These are phyloP conservation scores for Lamellibrachia luymesi DNA, from an alignment of 1,140 invertebrate genomes.

Conservation along the genomic window DNA sequence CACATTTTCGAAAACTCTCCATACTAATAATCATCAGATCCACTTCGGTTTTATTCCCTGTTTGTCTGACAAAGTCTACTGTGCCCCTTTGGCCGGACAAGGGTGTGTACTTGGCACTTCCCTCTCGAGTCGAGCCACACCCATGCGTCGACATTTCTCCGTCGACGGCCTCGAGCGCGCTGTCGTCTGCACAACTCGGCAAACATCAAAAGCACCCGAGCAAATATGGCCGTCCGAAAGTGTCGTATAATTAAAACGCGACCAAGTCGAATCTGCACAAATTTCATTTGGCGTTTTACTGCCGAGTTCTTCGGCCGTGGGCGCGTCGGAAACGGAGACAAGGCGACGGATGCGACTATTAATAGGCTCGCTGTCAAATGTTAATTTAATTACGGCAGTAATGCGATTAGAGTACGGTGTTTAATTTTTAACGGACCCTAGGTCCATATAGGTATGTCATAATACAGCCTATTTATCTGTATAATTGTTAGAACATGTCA, in stretches of 20 bases:
- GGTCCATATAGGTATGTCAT: neutral
- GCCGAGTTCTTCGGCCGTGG: neutral
- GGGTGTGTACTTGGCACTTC: neutral
- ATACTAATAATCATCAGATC: neutral
- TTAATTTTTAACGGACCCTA: neutral
- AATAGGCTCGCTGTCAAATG: neutral
- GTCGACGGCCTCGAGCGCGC: neutral
- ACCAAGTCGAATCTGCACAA: neutral
- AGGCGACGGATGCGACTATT: neutral
- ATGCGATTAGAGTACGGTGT: neutral
- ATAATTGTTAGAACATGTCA: neutral
- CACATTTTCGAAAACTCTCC: neutral
- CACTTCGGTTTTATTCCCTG: neutral
- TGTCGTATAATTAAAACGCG: neutral
- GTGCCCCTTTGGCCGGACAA: neutral
- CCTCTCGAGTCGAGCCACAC: neutral
- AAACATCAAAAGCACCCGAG: neutral
- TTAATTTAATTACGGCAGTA: neutral
- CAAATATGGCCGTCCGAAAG: neutral
- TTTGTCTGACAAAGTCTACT: neutral
- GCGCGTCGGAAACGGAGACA: neutral
- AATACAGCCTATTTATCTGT: neutral
- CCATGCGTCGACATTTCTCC: neutral
- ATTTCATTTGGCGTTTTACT: neutral
- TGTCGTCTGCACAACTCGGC: neutral